Evolutionary conservation across 2,113 vertebrate species (phyloP).

Genomic region (Poecilia latipinna): DNA sequence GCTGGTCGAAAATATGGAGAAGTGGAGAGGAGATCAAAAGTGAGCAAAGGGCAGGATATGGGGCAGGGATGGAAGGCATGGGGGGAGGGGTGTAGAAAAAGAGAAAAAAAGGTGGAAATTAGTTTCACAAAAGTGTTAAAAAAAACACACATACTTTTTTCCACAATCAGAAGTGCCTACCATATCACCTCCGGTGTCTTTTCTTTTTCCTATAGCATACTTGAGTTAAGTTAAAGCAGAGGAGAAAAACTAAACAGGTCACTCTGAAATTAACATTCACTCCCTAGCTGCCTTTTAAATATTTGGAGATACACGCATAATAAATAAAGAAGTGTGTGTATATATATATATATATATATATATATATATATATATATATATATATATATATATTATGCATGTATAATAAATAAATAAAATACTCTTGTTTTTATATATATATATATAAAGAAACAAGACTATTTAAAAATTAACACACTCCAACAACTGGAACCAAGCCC

Average conservation of each 20-base stretch:
- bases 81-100: not conserved
- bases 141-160: conserved; percentile 15
- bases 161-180: conserved; percentile 1
- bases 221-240: conserved; percentile 11
- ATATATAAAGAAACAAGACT: conserved; percentile 67
- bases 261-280: conserved; percentile 71
- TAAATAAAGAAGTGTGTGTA: not conserved
- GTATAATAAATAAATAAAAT: no score
- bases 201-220: not conserved
- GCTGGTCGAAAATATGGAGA: conserved; percentile 44
- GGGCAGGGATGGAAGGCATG: conserved; percentile 15
- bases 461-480: conserved; percentile 81
- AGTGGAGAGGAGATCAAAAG: conserved; percentile 1
- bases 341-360: conserved; percentile 64
- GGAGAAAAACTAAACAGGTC: conserved; percentile 59
- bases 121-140: conserved; percentile 33
- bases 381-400: conserved; percentile 18
- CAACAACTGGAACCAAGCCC: conserved; percentile 78
- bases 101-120: conserved; percentile 41
- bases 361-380: conserved; percentile 71
- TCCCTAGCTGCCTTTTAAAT: conserved; percentile 58
- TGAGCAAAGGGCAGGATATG: conserved; percentile 15
- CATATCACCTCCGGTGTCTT: conserved; percentile 1
- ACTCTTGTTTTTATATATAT: conserved; percentile 45
- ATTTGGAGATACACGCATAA: conserved; percentile 33